phyloP scores from a whole-genome alignment of 2,797 vertebrate genomes.

The Myoxocephalus aenaeus region DNA sequence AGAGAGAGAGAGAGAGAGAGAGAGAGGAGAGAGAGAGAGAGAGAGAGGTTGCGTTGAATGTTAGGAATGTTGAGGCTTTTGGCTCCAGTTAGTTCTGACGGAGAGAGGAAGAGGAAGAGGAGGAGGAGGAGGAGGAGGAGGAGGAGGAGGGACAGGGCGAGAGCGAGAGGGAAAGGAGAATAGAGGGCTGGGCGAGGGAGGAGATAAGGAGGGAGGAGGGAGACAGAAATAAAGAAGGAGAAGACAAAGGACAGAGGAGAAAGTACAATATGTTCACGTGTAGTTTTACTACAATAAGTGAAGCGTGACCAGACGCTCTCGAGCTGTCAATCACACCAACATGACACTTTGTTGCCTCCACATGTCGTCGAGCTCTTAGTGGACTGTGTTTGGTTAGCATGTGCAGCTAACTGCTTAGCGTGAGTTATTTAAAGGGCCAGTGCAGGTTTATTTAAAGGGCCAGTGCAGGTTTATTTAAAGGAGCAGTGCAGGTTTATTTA shows the following conservation, averaged over 20 bases:
- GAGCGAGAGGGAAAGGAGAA: not conserved
- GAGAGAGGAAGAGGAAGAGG: not conserved
- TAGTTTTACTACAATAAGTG: not conserved
- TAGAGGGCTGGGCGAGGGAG: not conserved
- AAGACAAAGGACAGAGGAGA: slow-evolving; percentile 18
- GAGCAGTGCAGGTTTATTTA: no score
- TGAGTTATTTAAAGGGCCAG: no score
- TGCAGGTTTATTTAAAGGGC: no score
- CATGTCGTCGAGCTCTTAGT: no score
- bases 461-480: no score
- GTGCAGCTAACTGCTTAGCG: no score
- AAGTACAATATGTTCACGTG: not conserved
- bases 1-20: slow-evolving; percentile 10
- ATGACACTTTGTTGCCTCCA: not conserved
- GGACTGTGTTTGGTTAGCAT: no score
- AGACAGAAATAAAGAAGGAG: slow-evolving; percentile 4
- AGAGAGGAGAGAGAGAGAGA: slow-evolving; percentile 31
- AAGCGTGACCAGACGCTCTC: no score
- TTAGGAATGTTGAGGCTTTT: slow-evolving; percentile 79
- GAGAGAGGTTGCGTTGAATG: slow-evolving; percentile 77
- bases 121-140: not conserved
- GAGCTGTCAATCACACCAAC: not conserved
- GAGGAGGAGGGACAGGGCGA: not conserved
- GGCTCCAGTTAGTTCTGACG: slow-evolving; percentile 65
- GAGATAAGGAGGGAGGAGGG: slow-evolving; percentile 2